These are phyloP conservation scores for Eupithecia pulchellata DNA, from an alignment of 2,888 invertebrate genomes.

Conservation along the genomic window DNA sequence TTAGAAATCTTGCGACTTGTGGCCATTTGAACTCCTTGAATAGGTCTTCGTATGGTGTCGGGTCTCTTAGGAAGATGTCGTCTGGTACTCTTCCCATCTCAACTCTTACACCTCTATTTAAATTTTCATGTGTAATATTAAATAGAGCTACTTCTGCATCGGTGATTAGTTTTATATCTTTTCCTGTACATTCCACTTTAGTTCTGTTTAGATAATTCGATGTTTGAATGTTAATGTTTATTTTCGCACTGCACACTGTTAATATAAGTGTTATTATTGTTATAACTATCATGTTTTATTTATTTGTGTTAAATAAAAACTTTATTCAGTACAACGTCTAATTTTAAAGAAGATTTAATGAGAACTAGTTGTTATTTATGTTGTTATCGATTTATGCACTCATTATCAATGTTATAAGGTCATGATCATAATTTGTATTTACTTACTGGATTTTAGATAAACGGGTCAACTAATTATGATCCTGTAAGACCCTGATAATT, in stretches of 20 bases:
- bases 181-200: conserved; percentile 51
- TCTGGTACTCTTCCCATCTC: conserved; percentile 67
- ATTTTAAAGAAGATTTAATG: neutral
- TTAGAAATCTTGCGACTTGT: conserved; percentile 56
- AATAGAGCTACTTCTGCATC: conserved; percentile 61
- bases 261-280: conserved; percentile 14
- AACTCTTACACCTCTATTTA: conserved; percentile 60
- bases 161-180: conserved; percentile 59
- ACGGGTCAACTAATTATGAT: neutral
- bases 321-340: conserved; percentile 20
- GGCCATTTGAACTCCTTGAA: conserved; percentile 66
- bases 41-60: conserved; percentile 63
- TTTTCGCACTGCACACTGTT: conserved; percentile 49
- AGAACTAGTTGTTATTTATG: conserved; percentile 3
- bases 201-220: conserved; percentile 50
- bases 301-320: neutral
- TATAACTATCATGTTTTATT: conserved; percentile 26
- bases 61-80: conserved; percentile 65
- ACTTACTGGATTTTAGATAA: conserved; percentile 8
- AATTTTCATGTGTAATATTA: conserved; percentile 62
- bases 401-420: conserved; percentile 30
- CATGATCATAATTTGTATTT: conserved; percentile 15
- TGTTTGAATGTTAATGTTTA: conserved; percentile 58
- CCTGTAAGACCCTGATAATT: neutral
- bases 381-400: conserved; percentile 23